Conservation (phyloP, 2,797 vertebrate genomes). For the Xenentodon cancila region DNA sequence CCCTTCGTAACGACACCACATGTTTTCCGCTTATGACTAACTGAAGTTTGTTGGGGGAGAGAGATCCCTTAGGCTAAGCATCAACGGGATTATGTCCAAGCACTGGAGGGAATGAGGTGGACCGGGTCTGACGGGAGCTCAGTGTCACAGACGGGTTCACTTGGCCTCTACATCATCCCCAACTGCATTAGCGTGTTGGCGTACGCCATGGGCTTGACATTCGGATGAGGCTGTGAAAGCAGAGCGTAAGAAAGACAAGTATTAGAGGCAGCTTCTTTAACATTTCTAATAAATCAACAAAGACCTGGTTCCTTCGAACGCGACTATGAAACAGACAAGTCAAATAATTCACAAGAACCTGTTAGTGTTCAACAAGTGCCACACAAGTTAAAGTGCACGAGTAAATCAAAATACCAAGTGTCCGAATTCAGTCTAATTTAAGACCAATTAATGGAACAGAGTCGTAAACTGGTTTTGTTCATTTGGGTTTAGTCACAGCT, state of each 20-base stretch:
- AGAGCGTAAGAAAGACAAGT: constrained; percentile 5
- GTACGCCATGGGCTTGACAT: constrained; percentile 96
- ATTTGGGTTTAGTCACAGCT: no score
- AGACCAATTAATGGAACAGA: no score
- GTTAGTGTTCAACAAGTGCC: no score
- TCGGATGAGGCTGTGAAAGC: constrained; percentile 91
- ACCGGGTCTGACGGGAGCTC: constrained; percentile 60
- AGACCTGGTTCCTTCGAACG: no score
- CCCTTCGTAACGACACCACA: constrained; percentile 55
- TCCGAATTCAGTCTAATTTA: no score
- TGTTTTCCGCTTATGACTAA: constrained; percentile 56
- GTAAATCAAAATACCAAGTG: no score
- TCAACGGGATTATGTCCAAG: constrained; percentile 57
- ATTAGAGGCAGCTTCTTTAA: not conserved
- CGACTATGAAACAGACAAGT: no score
- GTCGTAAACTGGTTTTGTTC: no score
- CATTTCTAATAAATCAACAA: no score
- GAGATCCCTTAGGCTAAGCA: constrained; percentile 55
- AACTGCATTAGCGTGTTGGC: constrained; percentile 94
- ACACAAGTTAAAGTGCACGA: no score
- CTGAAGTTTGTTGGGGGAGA: constrained; percentile 33
- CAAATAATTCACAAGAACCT: no score
- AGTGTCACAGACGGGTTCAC: constrained; percentile 42
- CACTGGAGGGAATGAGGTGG: constrained; percentile 68
- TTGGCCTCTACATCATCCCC: constrained; percentile 90